Conservation (phyloP, 1,140 invertebrate species). For the Papilio polytes region DNA sequence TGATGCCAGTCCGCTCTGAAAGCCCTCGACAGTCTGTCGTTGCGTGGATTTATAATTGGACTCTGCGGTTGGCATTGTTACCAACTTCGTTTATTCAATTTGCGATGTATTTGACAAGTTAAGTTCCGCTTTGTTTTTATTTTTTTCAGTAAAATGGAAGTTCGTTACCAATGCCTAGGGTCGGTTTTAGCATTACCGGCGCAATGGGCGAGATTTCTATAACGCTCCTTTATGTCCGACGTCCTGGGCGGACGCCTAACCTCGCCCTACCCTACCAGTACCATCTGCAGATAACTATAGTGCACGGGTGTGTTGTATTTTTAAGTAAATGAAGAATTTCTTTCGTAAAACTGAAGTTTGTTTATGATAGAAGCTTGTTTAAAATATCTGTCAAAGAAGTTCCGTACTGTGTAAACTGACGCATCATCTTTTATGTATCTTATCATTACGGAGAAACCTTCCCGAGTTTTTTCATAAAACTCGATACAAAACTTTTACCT, state of each 20-base stretch:
- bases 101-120: conserved; percentile 18
- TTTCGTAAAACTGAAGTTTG: background rate
- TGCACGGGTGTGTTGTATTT: too few relatives aligned
- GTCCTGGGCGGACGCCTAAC: too few relatives aligned
- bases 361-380: background rate
- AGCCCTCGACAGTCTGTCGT: conserved; percentile 34
- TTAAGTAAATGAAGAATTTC: too few relatives aligned
- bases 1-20: conserved; percentile 25
- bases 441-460: conserved; percentile 16
- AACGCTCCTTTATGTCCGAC: too few relatives aligned
- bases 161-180: background rate
- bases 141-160: background rate
- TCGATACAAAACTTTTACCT: conserved; percentile 19
- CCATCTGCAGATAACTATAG: too few relatives aligned
- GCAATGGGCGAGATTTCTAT: too few relatives aligned
- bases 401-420: background rate
- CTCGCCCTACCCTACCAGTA: too few relatives aligned
- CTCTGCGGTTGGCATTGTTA: conserved; percentile 35
- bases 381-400: background rate
- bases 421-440: conserved; percentile 21
- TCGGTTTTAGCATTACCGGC: too few relatives aligned
- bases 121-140: background rate
- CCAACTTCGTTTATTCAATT: conserved; percentile 20
- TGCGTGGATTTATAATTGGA: conserved; percentile 40
- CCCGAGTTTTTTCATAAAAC: conserved; percentile 24